Evolutionary conservation across 2,113 vertebrate species (phyloP), one percentile per base, ranked within the genome.

Genomic region (Nyctereutes procyonoides): DNA sequence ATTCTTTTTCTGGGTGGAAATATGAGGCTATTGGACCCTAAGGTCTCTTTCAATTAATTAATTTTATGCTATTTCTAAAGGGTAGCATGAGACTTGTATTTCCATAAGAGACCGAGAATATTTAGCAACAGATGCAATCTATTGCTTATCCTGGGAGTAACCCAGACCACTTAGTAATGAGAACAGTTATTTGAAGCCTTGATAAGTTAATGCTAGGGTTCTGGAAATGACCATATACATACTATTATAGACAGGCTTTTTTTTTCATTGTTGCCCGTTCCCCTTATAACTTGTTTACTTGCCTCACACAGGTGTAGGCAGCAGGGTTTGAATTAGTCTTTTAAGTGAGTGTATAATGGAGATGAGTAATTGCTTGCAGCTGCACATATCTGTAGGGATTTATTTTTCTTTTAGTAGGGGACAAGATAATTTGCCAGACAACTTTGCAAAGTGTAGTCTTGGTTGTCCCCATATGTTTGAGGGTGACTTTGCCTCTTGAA

Each of bases 351-450:
- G 81, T 92, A 97, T 97, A 93, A 96, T 90, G 90, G 77, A 62
- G 92, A 96, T 96, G 87, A 97, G 94, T 96, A 97, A 98, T 97
- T 95, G 94, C 94, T 92, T 90, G 95, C 96, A 97, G 97, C 97
- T 98, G 95, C 60, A 9, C 55, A 0, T 67, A 55, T 86, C 77
- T 74, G 63, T 55, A 76, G 92, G 56, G 26, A 51, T 71, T 96
- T 89, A 35, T 84, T 97, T 93, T 91, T 86, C 51, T 93, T 80
- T 71, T 38, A 67, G 89, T 56, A 67, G 76, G 63, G 83, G 88
- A 96, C 80, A 97, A 83, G 96, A 92, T 93, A 93, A 94, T 96
- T 96, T 97, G 63, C 92, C 88, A 92, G 86, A 69, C 43, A 35
- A 20, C 58, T 96, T 95, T 76, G 77, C 81, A 85, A 97, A 96